Base-by-base conservation (phyloP, 2,888 invertebrate genomes). In the Papilio elwesi region DNA sequence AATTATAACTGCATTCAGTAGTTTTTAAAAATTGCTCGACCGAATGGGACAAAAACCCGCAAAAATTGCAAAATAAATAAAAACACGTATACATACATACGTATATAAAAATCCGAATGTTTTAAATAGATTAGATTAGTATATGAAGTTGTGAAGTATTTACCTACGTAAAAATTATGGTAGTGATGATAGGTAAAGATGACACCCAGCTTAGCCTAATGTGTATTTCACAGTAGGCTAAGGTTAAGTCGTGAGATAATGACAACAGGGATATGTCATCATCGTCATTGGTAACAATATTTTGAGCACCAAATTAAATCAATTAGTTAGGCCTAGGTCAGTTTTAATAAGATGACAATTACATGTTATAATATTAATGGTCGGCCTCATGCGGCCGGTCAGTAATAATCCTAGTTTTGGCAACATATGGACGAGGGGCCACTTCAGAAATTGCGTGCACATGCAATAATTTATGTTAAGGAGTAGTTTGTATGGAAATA, bases 401-500 rank as follows among this genome's bases (percentile, higher is more conserved):
- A 79, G 75, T 77, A 80, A 81, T 87, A 86, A 86, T 85, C 82
- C 86, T 85, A 80, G 78, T 86, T 87, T 86, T 90, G 88, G 88
- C 87, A 86, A 86, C 81, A 75, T 76, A 71, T 78, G 74, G 76
- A 78, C 76, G 76, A 75, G 77, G 81, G 82, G 82, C 83, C 83
- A 83, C 76, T 85, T 47, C 62, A 68, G 36, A 38, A 48, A 66
- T 12, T 52, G 49, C 51, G 52, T 59, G 75, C 76, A 76, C 75
- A 77, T 78, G 74, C 76, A 78, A 82, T 87, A 85, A 83, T 80
- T 85, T 82, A 85, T 85, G 81, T 82, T 83, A 81, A 82, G 79
- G 77, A 82, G 85, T 87, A 85, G 86, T 88, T 84, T 84, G 83
- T 81, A 76, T 85, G 78, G 26, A 62, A 62, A 62, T 62, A 62